phyloP scores from a whole-genome alignment of 2,113 vertebrate genomes.

The Leptobrachium leishanense region DNA sequence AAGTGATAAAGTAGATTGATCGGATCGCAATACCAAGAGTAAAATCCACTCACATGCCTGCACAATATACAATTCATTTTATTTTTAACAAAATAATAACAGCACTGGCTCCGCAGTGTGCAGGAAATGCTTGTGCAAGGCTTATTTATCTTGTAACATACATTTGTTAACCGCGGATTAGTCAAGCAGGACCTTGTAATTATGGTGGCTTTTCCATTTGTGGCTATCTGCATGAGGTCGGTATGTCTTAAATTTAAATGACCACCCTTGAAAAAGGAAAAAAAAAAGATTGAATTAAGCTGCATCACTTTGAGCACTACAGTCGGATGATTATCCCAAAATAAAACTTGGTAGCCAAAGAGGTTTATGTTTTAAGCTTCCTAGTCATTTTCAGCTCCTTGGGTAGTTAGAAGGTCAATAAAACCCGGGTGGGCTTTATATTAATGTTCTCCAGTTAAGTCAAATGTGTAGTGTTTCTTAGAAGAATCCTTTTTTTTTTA shows the following conservation, averaged over 20 bases:
- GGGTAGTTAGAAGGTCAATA: slow-evolving; percentile 66
- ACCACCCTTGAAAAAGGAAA: slow-evolving; percentile 67
- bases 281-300: slow-evolving; percentile 58
- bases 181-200: slow-evolving; percentile 69
- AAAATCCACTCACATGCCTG: slow-evolving; percentile 41
- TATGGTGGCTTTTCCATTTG: slow-evolving; percentile 68
- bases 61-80: slow-evolving; percentile 16
- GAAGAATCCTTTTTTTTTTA: slow-evolving; percentile 44
- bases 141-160: slow-evolving; percentile 70
- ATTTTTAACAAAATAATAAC: slow-evolving; percentile 50
- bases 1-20: too few species aligned
- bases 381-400: slow-evolving; percentile 63
- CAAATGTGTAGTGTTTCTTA: slow-evolving; percentile 50
- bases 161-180: slow-evolving; percentile 70
- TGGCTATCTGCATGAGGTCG: slow-evolving; percentile 68
- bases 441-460: slow-evolving; percentile 54
- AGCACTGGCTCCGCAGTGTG: slow-evolving; percentile 53
- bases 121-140: slow-evolving; percentile 59
- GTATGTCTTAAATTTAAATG: slow-evolving; percentile 75
- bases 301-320: slow-evolving; percentile 64
- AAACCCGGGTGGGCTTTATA: slow-evolving; percentile 68
- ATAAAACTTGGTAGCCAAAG: slow-evolving; percentile 58
- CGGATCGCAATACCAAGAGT: neutral
- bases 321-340: slow-evolving; percentile 63
- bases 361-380: slow-evolving; percentile 57